These are phyloP conservation scores for Megalonaias nervosa DNA, from an alignment of 1,140 invertebrate genomes.

Conservation along the genomic window DNA sequence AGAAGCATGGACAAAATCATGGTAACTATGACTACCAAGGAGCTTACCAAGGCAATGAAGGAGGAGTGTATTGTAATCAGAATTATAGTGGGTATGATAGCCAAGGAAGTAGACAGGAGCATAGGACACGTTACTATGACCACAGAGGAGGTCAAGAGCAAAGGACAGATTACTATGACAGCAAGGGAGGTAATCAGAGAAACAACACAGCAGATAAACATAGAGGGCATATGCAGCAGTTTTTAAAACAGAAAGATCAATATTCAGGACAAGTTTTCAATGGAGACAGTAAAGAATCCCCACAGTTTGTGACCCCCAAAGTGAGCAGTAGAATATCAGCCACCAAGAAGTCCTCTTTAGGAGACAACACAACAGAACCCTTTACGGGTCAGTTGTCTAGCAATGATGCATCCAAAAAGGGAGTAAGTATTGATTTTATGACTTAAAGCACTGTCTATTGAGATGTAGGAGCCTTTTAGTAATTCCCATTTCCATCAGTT, in stretches of 20 bases:
- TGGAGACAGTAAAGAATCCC: constrained; percentile 26
- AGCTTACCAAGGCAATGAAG: constrained; percentile 12
- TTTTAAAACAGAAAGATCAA: constrained; percentile 6
- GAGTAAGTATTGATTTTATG: neutral
- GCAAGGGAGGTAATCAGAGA: constrained; percentile 12
- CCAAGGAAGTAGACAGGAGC: neutral
- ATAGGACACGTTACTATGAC: constrained; percentile 14
- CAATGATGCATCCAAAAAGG: neutral
- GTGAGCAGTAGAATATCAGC: constrained; percentile 11
- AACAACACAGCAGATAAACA: neutral
- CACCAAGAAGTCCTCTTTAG: constrained; percentile 4
- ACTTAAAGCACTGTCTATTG: neutral
- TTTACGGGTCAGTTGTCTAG: neutral
- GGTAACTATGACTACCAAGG: constrained; percentile 6
- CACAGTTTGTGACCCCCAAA: constrained; percentile 59
- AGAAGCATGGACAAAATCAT: constrained; percentile 7
- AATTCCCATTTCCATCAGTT: too few species aligned
- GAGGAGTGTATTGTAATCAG: neutral
- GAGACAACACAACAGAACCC: constrained; percentile 1
- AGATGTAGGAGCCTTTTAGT: neutral
- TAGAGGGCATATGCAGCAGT: constrained; percentile 13
- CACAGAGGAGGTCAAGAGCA: constrained; percentile 14
- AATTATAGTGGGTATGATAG: neutral
- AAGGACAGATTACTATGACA: neutral
- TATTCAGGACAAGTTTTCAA: constrained; percentile 14